Base-by-base conservation (phyloP, 2,797 vertebrate species). In the Kryptolebias ocellatus region DNA sequence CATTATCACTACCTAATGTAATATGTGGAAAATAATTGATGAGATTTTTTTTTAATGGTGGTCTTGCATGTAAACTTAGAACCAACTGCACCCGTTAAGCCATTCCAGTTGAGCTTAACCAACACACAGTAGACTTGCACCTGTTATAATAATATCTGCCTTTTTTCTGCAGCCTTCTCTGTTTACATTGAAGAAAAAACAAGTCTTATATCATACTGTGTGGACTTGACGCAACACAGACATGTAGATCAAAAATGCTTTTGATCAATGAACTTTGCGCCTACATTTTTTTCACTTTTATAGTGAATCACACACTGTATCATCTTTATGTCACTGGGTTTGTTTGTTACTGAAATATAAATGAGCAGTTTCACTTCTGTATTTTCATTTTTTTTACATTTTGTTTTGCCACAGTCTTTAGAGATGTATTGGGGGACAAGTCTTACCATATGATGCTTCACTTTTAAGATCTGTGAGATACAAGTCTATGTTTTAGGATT, bases 101-200 rank as follows among this genome's bases (percentile, higher is more conserved):
- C 67, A 39, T 73, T 76, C 64, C 53, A 44, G 46, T 73, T 58
- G 47, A 62, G 79, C 50, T 44, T 34, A 59, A 55, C 64, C 54
- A 53, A 50, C 65, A 68, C 60, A 64, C 56, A 74, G 73, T 53
- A 67, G 58, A 42, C 46, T 70, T 60, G 78, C 87, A 86, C 76
- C 83, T 89, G 87, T 85, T 72, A 15, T 72, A 15, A 59, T 47
- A 60, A n/a, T 46, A 10, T 53, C 53, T 67, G 66, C 67, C 62
- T 57, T 49, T 16, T 9, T 73, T 58, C 28, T 57, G 46, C 70
- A 78, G 11, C 42, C 14, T 44, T 44, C 11, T 44, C 14, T 15
- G 1, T 44, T 44, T 12, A 44, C 11, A 15, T 9, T 34, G 4
- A 34, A 31, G 31, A 31, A 31, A 31, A 31, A 31, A 31, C 4